A percentile compares a stretch with the other conserved stretches of the same genome.
These are phyloP conservation scores for Leptopilina clavipes DNA, from an alignment of 1,140 invertebrate genomes.

Conservation along the genomic window DNA sequence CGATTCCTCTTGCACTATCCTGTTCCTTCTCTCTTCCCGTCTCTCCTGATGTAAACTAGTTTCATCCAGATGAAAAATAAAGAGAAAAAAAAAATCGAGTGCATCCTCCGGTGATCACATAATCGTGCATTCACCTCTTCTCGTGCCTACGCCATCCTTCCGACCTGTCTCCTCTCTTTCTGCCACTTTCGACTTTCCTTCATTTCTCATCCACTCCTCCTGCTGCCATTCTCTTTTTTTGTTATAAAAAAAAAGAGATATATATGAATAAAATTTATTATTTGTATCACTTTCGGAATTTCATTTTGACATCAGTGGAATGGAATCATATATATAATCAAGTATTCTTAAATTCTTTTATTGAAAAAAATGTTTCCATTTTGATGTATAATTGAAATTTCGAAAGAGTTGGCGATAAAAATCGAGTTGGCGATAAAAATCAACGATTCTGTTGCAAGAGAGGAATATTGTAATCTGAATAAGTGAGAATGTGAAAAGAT, in stretches of 20 bases:
- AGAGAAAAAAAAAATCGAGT: conserved; percentile 61
- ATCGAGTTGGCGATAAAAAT: too few species aligned
- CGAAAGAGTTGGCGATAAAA: too few species aligned
- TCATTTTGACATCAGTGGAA: too few species aligned
- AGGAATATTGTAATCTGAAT: too few species aligned
- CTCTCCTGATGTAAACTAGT: conserved; percentile 41
- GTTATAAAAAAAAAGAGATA: background rate
- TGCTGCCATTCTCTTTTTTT: too few species aligned
- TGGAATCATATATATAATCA: too few species aligned
- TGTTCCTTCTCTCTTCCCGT: conserved; percentile 43
- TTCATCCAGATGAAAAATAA: conserved; percentile 44
- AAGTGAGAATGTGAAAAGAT: too few species aligned
- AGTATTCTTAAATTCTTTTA: too few species aligned
- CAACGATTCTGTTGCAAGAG: too few species aligned
- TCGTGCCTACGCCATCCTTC: conserved; percentile 14
- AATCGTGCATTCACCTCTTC: conserved; percentile 71
- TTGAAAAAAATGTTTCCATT: too few species aligned
- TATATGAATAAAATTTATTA: background rate
- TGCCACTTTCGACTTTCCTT: conserved; percentile 12
- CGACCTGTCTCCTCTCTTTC: conserved; percentile 30
- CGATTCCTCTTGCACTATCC: conserved; percentile 39
- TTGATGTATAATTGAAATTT: too few species aligned
- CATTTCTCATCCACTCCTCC: background rate
- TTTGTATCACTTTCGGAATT: too few species aligned
- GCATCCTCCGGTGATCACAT: conserved; percentile 72